Evolutionary conservation across 2,888 invertebrate genomes (phyloP).

Genomic region (Dryadula phaetusa): DNA sequence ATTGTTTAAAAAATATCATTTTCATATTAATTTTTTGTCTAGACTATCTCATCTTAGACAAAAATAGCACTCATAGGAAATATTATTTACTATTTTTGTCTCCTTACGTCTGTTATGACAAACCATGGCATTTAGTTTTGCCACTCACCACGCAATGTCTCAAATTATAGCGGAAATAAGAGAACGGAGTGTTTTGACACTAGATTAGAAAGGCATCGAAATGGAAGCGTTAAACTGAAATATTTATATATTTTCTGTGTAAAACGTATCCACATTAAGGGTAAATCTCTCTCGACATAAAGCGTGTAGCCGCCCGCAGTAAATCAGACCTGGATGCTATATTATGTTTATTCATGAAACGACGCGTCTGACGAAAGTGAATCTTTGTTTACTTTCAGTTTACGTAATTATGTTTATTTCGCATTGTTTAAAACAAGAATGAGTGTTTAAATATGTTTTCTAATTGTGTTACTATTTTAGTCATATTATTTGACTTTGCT

Average conservation of each 20-base stretch:
- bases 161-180: too few relatives aligned
- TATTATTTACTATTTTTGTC: too few relatives aligned
- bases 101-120: too few relatives aligned
- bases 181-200: too few relatives aligned
- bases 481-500: neutral
- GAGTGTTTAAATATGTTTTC: slow-evolving; percentile 2
- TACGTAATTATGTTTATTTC: slow-evolving; percentile 30
- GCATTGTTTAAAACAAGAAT: slow-evolving; percentile 12
- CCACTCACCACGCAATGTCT: too few relatives aligned
- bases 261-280: slow-evolving; percentile 12
- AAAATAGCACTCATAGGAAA: too few relatives aligned
- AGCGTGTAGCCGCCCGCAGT: slow-evolving; percentile 54
- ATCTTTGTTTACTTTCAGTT: slow-evolving; percentile 69
- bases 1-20: too few relatives aligned
- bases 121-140: too few relatives aligned
- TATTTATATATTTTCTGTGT: neutral
- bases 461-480: neutral
- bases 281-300: slow-evolving; percentile 12
- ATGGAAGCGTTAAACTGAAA: too few relatives aligned
- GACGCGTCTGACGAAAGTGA: slow-evolving; percentile 78
- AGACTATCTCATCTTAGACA: too few relatives aligned
- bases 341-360: slow-evolving; percentile 83
- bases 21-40: too few relatives aligned
- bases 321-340: slow-evolving; percentile 71
- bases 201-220: too few relatives aligned